A percentile compares a stretch with the other conserved stretches of the same genome.
Conservation (phyloP, 2,797 vertebrate species). For the Lophius americanus region DNA sequence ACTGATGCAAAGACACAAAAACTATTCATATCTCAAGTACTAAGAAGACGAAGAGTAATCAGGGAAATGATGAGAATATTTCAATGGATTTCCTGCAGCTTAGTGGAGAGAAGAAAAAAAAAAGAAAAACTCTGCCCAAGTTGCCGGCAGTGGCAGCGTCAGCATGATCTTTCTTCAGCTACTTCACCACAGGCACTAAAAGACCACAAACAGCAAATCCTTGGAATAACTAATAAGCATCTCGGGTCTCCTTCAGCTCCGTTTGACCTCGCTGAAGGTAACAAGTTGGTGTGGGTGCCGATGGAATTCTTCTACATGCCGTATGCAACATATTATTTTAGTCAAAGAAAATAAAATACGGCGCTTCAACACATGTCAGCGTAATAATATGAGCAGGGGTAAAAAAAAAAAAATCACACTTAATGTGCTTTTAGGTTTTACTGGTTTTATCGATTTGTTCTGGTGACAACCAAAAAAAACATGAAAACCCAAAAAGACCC, state of each 20-base stretch:
- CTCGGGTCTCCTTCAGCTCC: constrained; percentile 19
- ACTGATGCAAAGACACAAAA: neutral
- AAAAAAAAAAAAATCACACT: too few species aligned
- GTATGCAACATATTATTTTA: neutral
- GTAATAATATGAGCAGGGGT: neutral
- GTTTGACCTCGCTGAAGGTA: constrained; percentile 36
- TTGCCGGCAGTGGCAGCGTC: constrained; percentile 33
- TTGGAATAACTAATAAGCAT: constrained; percentile 31
- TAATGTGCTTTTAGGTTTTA: too few species aligned
- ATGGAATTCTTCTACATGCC: neutral
- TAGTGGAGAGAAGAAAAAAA: constrained; percentile 11
- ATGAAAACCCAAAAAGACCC: too few species aligned
- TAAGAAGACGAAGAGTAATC: constrained; percentile 7
- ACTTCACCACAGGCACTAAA: constrained; percentile 40
- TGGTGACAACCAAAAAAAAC: too few species aligned
- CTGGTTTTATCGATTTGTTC: too few species aligned
- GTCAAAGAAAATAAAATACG: neutral
- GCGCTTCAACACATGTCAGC: neutral
- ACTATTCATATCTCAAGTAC: neutral
- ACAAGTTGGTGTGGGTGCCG: constrained; percentile 14
- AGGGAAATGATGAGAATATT: constrained; percentile 10
- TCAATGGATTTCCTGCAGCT: constrained; percentile 37
- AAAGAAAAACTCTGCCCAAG: constrained; percentile 10
- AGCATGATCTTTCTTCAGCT: constrained; percentile 37
- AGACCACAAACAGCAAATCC: constrained; percentile 24